These are phyloP conservation scores for Passer domesticus DNA, from an alignment of 2,113 vertebrate genomes.

Conservation along the genomic window DNA sequence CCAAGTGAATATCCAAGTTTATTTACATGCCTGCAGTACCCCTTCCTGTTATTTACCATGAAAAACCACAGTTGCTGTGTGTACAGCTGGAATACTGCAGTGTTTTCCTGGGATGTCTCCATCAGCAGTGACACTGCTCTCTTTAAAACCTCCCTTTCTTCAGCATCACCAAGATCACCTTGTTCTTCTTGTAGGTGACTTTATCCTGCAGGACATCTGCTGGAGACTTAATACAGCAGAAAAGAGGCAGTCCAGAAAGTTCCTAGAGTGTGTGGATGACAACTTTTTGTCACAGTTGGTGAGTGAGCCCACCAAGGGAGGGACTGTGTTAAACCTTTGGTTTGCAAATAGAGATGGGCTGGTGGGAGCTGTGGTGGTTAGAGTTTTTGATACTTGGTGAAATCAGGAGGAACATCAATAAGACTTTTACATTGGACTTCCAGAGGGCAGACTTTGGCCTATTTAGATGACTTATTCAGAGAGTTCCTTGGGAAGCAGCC, in stretches of 20 bases:
- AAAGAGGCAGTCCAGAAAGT: background rate
- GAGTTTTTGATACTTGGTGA: background rate
- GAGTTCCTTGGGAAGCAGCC: background rate
- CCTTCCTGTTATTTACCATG: background rate
- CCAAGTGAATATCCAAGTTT: background rate
- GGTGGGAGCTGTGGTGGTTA: background rate
- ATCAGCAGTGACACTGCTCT: background rate
- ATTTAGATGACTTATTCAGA: background rate
- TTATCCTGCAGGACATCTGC: background rate
- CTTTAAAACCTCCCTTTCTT: background rate
- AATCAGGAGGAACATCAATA: background rate
- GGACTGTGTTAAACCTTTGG: background rate
- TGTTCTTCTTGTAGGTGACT: background rate
- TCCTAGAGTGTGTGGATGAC: background rate
- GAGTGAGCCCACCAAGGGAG: background rate
- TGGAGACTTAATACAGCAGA: background rate
- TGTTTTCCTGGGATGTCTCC: background rate
- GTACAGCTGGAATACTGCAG: fast-evolving
- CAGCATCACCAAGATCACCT: background rate
- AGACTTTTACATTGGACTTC: background rate
- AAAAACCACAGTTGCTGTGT: background rate
- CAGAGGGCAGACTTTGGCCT: background rate
- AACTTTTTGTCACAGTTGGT: background rate
- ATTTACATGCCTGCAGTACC: fast-evolving
- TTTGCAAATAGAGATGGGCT: background rate